Base-by-base conservation (phyloP, 1,140 invertebrate genomes). In the Ganaspis sp. region DNA sequence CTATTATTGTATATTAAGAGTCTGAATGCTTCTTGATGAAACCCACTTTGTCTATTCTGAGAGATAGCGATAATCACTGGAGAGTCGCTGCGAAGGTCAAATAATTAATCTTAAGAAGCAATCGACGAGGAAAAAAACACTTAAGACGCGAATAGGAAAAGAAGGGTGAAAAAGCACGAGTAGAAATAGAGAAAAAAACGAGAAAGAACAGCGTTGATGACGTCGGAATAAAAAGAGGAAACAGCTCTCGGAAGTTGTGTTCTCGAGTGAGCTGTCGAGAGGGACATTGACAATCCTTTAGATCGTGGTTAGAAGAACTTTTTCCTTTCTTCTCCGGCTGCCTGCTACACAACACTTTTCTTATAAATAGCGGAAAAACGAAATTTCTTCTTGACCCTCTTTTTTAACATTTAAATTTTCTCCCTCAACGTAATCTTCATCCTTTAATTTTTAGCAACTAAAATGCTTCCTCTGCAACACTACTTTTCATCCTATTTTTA, bases 231-330 rank as follows among this genome's bases (percentile, higher is more conserved):
- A 78, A 81, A 83, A 76, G 79, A 78, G 70, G 74, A 73, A 79
- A 80, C 75, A 73, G 19, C 72, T 80, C 74, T 81, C 69, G 79
- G 78, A 81, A 87, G 75, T 85, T 83, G 80, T 79, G 78, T 83
- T 64, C 69, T 72, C 71, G 79, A 80, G 82, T 74, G 79, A 83
- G 73, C 69, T 76, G 80, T 80, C 80, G 74, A 80, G 80, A 76
- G 75, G 77, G 73, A 76, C 84, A 88, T 87, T 86, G 86, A 86
- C 85, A 86, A 87, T 88, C 83, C 83, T 87, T 86, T 87, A 82
- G 78, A 80, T 76, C 76, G 80, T 85, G 86, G 85, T 87, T 86
- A 86, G 80, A 79, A 78, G 78, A 78, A 83, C 79, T 83, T 86
- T 85, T 86, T 83, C n/a, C 76, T 64, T 78, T 26, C 72, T 9